Base-by-base conservation (phyloP, 2,888 invertebrate species). In the Pammene fasciana region DNA sequence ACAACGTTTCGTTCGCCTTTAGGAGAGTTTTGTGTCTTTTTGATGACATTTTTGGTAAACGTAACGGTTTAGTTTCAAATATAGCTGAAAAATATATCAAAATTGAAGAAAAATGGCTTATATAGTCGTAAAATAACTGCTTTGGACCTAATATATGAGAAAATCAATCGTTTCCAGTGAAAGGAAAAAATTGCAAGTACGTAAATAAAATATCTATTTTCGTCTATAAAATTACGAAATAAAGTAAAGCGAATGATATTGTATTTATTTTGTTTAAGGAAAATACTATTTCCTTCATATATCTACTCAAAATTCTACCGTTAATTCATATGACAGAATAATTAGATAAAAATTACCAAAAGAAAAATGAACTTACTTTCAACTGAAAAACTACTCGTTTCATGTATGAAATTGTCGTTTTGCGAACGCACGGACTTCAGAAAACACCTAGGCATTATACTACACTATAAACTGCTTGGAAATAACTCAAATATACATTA, bases 391-490 rank as follows among this genome's bases (percentile, higher is more conserved):
- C 80, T 79, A 77, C 79, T 79, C 67, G 79, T 79, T 83, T 89
- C 86, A 72, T 89, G 82, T 85, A 82, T 87, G 80, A 86, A 88
- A 84, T 78, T 80, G 67, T 78, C 76, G 71, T 76, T 79, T 38
- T 78, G 75, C 72, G 82, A 82, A 62, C 88, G 83, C 75, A 88
- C 87, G 52, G 90, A 84, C 72, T 82, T 85, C 72, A 90, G 70
- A 72, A 88, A 92, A 84, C 91, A 90, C 78, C 83, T 88, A 73
- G 92, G 91, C 92, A 92, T 92, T 74, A 67, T 86, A 74, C 75
- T 74, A 75, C 61, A 65, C 71, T 71, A 71, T 56, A 41, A 60
- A 65, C 16, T n/a, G 16, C 14, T 4, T 38, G 13, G 11, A 11
- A 55, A 55, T 54, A 46, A 65, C 46, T 60, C 66, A 70, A 65